Evolutionary conservation across 2,888 invertebrate genomes (phyloP), one percentile per base, ranked within the genome.

Genomic region (Seira musarum): DNA sequence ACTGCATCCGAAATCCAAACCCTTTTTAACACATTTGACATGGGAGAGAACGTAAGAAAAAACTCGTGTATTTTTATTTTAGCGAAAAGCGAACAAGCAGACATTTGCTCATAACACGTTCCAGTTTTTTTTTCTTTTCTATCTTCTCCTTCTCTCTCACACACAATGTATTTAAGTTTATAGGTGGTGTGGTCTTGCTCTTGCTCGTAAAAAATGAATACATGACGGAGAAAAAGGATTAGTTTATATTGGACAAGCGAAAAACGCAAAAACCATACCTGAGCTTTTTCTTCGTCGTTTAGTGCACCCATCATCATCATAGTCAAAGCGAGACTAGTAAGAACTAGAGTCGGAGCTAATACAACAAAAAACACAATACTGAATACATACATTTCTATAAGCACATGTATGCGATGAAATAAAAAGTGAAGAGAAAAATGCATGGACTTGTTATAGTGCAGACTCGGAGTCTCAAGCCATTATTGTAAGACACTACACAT

Each of bases 101-200:
- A n/a, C n/a, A n/a, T n/a, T n/a, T n/a, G n/a, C 13, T 40, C 13
- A 40, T 13, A 40, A 40, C 70, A 70, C 53, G 70, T 70, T 70
- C 70, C 70, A 70, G 70, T 70, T 70, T 70, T 25, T 68, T 40
- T 57, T 22, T 35, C 65, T 2, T 17, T n/a, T n/a, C n/a, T n/a
- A n/a, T n/a, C n/a, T n/a, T n/a, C 40, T 40, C 40, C 13, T 13
- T 40, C 13, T 13, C 40, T 13, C 6, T 40, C 40, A 40, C 13
- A 40, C 40, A 40, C 40, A 40, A 40, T 40, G 40, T 40, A 40
- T 40, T 40, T 13, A 40, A 40, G 40, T 40, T 40, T 6, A 13
- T 40, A n/a, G 40, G 6, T 40, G 13, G 40, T 40, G 40, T 40
- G 40, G 40, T 40, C 40, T n/a, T n/a, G n/a, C n/a, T n/a, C n/a